These are phyloP conservation scores for Scolanthus callimorphus DNA, from an alignment of 92 coral and sea anemone genomes.

Conservation along the genomic window DNA sequence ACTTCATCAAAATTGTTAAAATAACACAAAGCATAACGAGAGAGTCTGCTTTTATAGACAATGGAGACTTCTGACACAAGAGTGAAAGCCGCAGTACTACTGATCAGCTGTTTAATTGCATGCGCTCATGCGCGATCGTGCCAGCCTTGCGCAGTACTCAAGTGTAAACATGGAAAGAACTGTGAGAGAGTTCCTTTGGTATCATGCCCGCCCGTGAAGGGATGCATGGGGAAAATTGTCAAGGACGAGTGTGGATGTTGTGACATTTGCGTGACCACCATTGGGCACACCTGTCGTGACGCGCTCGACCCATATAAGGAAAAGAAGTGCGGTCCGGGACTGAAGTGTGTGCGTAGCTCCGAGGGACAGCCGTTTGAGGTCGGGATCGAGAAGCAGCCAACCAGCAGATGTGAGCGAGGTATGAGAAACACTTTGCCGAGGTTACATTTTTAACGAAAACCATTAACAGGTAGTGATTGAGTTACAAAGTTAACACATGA, in stretches of 20 bases:
- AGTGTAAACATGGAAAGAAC: constrained; percentile 13
- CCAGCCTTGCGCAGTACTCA: constrained; percentile 5
- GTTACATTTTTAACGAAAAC: too few relatives aligned
- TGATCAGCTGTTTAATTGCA: not conserved
- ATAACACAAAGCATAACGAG: too few relatives aligned
- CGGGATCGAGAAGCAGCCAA: constrained; percentile 23
- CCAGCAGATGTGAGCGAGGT: constrained; percentile 66
- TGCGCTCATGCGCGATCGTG: constrained; percentile 7
- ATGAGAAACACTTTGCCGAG: not conserved
- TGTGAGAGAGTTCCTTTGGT: constrained; percentile 3
- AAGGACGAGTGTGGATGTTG: constrained; percentile 75
- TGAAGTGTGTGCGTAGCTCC: constrained; percentile 25
- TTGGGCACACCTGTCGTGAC: constrained; percentile 60
- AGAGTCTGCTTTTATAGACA: too few relatives aligned
- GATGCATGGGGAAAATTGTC: constrained; percentile 51
- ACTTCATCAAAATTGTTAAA: too few relatives aligned
- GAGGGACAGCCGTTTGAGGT: constrained; percentile 20
- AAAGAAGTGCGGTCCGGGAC: constrained; percentile 39
- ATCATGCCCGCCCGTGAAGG: constrained; percentile 34
- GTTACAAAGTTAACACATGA: too few relatives aligned
- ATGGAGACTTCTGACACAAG: too few relatives aligned
- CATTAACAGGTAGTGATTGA: too few relatives aligned
- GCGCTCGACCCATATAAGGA: constrained; percentile 31
- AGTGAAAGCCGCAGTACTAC: too few relatives aligned
- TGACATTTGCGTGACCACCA: constrained; percentile 48